Evolutionary conservation across 2,113 vertebrate species (phyloP).

Genomic region (Petrocephalus microphthalmus): DNA sequence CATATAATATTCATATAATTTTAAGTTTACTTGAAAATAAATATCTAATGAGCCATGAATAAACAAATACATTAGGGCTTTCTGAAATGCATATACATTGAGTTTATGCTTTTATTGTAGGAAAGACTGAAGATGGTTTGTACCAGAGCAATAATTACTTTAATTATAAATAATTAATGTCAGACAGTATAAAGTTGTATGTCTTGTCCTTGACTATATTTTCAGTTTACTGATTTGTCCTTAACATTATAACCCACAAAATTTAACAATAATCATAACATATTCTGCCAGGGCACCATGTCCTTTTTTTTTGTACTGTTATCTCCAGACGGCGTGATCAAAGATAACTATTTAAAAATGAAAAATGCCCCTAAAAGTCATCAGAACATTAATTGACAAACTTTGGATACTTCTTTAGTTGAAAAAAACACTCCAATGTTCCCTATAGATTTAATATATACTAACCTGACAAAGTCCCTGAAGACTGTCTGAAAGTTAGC

Average conservation of each 20-base stretch:
- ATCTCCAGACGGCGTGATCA: constrained; percentile 36
- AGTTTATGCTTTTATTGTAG: not conserved
- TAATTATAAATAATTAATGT: constrained; percentile 22
- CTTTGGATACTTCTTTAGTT: constrained; percentile 27
- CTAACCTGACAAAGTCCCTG: constrained; percentile 51
- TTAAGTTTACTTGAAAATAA: not conserved
- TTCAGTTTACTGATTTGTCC: not conserved
- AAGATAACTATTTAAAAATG: constrained; percentile 26
- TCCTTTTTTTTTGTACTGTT: not conserved
- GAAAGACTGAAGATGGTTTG: not conserved
- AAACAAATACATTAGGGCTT: not conserved
- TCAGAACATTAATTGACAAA: constrained; percentile 58
- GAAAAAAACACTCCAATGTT: constrained; percentile 46
- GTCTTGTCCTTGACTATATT: not conserved
- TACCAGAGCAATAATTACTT: not conserved
- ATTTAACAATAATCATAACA: not conserved
- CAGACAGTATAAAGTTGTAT: not conserved
- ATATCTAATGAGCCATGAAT: not conserved
- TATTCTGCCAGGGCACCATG: not conserved
- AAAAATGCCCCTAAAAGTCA: constrained; percentile 61
- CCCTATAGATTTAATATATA: constrained; percentile 51
- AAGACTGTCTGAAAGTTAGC: not conserved
- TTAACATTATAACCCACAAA: not conserved
- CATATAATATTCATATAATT: too few species aligned
- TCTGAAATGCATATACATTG: not conserved